These are phyloP conservation scores for Epistrophe eligans DNA, from an alignment of 2,888 invertebrate species.

Conservation along the genomic window DNA sequence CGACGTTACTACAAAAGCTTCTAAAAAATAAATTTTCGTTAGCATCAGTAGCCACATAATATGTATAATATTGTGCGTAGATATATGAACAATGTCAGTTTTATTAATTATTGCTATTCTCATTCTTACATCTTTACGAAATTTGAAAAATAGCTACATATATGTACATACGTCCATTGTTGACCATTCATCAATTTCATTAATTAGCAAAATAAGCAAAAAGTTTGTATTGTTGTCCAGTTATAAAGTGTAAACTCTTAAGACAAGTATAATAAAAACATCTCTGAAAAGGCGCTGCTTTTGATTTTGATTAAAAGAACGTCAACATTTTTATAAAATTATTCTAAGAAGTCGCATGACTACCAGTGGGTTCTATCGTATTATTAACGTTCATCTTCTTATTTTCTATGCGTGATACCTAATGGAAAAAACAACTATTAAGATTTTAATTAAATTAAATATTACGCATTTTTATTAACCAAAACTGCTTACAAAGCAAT, in stretches of 20 bases:
- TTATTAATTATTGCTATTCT: not conserved
- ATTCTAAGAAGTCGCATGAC: not conserved
- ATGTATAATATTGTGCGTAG: not conserved
- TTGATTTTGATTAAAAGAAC: not conserved
- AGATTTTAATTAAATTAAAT: too few relatives aligned
- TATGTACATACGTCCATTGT: not conserved
- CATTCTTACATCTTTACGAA: slow-evolving; percentile 9
- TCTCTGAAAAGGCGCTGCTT: not conserved
- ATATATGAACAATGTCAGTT: not conserved
- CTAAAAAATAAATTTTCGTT: slow-evolving; percentile 9
- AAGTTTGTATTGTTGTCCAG: not conserved
- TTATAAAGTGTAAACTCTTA: not conserved
- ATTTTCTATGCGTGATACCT: too few relatives aligned
- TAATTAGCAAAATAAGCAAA: slow-evolving; percentile 8
- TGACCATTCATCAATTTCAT: not conserved
- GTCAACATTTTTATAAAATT: not conserved
- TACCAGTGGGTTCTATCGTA: not conserved
- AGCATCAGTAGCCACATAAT: slow-evolving; percentile 2
- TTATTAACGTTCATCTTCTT: not conserved
- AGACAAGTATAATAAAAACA: not conserved
- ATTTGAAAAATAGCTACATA: not conserved
- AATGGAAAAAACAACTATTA: too few relatives aligned
- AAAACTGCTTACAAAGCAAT: too few relatives aligned
- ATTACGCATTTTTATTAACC: too few relatives aligned
- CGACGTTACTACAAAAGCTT: not conserved